Evolutionary conservation across 1,140 invertebrate species (phyloP).

Genomic region (Musca vetustissima): DNA sequence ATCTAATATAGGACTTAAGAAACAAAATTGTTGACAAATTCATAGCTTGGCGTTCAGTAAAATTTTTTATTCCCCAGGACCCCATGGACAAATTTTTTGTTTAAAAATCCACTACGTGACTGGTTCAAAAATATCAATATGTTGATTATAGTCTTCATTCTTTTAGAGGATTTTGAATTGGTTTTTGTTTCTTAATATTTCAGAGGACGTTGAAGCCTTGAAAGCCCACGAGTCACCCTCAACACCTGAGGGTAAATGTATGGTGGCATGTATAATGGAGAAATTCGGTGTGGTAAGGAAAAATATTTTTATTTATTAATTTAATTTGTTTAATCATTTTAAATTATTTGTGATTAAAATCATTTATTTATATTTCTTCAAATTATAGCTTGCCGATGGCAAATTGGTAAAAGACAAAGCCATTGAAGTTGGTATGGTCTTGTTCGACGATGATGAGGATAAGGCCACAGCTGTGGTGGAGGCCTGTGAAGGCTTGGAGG

Average conservation of each 20-base stretch:
- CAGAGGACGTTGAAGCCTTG: constrained; percentile 24
- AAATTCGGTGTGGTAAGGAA: constrained; percentile 24
- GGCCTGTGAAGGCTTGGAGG: constrained; percentile 15
- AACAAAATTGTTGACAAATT: too few relatives aligned
- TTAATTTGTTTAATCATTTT: too few relatives aligned
- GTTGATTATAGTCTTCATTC: too few relatives aligned
- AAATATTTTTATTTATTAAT: too few relatives aligned
- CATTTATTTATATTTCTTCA: not conserved
- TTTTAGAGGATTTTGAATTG: too few relatives aligned
- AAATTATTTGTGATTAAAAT: too few relatives aligned
- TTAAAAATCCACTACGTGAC: too few relatives aligned
- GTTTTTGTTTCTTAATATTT: not conserved
- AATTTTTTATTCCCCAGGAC: too few relatives aligned
- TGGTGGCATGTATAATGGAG: constrained; percentile 22
- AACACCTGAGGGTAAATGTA: constrained; percentile 26
- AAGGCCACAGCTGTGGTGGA: constrained; percentile 10
- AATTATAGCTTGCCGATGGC: constrained; percentile 27
- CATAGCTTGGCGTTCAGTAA: too few relatives aligned
- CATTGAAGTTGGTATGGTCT: not conserved
- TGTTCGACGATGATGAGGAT: constrained; percentile 17
- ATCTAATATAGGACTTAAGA: too few relatives aligned
- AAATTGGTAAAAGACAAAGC: constrained; percentile 27
- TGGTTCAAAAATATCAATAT: too few relatives aligned
- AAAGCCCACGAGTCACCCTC: constrained; percentile 8
- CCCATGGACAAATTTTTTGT: too few relatives aligned